Conservation (phyloP, 2,888 invertebrate genomes). For the Drosophila mimica region DNA sequence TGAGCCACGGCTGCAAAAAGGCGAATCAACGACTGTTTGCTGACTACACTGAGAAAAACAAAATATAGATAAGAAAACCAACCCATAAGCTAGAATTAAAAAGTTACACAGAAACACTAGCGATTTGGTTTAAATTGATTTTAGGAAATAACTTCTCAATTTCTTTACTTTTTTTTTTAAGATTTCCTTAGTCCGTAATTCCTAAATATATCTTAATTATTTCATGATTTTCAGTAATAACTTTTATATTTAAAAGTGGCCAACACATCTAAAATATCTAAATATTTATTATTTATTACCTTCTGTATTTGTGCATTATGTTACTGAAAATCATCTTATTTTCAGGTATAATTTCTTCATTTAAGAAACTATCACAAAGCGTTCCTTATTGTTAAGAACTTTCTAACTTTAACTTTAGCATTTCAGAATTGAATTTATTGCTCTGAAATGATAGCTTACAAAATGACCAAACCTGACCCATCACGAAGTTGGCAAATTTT, state of each 20-base stretch:
- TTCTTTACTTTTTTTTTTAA: not conserved
- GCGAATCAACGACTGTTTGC: conserved; percentile 11
- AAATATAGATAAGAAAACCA: not conserved
- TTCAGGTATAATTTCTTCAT: not conserved
- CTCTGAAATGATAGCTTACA: not conserved
- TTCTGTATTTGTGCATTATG: not conserved
- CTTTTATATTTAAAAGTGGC: not conserved
- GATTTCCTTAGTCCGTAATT: not conserved
- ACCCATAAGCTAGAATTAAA: not conserved
- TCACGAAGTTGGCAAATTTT: not conserved
- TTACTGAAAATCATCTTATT: not conserved
- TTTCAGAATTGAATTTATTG: not conserved
- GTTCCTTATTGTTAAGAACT: not conserved
- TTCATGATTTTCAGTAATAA: not conserved
- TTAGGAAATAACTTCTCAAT: not conserved
- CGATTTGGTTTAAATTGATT: not conserved
- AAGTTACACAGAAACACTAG: not conserved
- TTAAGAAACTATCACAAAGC: not conserved
- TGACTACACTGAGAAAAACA: conserved; percentile 1
- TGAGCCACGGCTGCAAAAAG: conserved; percentile 41
- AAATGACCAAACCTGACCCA: not conserved
- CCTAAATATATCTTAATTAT: not conserved
- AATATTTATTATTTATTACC: not conserved
- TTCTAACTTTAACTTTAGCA: not conserved
- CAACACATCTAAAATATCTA: not conserved